Evolutionary conservation across 2,113 vertebrate genomes (phyloP).

Genomic region (Vulpes vulpes): DNA sequence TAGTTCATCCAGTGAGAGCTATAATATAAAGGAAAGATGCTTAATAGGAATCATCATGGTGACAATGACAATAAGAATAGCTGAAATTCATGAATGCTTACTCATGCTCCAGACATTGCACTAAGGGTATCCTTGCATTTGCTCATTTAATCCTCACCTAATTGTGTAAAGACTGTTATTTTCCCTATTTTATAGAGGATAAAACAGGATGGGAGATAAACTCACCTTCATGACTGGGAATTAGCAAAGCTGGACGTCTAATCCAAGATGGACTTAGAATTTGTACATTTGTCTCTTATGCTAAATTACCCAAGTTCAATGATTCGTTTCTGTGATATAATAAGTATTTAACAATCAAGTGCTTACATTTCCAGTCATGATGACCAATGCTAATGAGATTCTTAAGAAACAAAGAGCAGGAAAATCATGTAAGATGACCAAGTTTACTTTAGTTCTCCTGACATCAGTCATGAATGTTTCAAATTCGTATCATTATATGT

Average conservation of each 20-base stretch:
- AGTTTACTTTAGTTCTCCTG: background rate
- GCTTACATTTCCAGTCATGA: background rate
- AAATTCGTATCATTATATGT: background rate
- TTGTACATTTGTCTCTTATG: background rate
- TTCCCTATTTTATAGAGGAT: background rate
- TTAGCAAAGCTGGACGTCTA: background rate
- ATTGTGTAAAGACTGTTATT: background rate
- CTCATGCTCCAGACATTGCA: background rate
- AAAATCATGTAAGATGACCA: background rate
- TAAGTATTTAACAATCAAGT: conserved; percentile 12
- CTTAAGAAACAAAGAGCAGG: background rate
- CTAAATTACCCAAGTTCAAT: conserved; percentile 46
- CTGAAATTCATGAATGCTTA: conserved; percentile 12
- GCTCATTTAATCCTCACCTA: conserved; percentile 27
- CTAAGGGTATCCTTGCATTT: background rate
- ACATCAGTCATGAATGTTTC: conserved; percentile 1
- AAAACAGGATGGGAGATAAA: background rate
- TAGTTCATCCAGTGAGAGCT: conserved; percentile 20
- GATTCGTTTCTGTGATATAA: background rate
- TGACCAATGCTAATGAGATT: background rate
- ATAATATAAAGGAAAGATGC: conserved; percentile 45
- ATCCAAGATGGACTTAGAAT: background rate
- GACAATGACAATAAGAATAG: conserved; percentile 42
- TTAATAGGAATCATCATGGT: conserved; percentile 7
- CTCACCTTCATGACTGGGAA: background rate